Evolutionary conservation across 2,888 invertebrate genomes (phyloP).

Genomic region (Nephrotoma guestfalica): DNA sequence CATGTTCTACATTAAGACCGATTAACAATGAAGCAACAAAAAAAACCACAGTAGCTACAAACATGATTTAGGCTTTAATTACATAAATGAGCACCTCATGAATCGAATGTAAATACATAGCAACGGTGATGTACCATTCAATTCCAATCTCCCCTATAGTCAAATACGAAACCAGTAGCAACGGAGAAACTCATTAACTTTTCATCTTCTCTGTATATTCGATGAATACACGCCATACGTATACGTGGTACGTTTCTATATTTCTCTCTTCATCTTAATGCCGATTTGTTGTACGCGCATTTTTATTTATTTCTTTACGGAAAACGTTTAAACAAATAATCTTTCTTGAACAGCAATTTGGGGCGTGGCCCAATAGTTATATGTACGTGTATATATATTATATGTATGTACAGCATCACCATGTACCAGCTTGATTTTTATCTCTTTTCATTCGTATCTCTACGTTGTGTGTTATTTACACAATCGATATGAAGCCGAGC

Average conservation of each 20-base stretch:
- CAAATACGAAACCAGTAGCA: not conserved
- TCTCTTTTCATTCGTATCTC: not conserved
- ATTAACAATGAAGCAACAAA: not conserved
- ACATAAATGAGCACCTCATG: not conserved
- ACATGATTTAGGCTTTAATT: not conserved
- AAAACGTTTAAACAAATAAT: not conserved
- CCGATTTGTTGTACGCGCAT: not conserved
- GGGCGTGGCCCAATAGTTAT: not conserved
- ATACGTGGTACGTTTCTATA: not conserved
- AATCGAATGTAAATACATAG: not conserved
- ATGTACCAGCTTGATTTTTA: not conserved
- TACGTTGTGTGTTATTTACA: not conserved
- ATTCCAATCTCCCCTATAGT: not conserved
- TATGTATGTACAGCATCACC: not conserved
- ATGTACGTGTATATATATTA: not conserved
- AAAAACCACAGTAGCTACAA: not conserved
- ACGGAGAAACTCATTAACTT: not conserved
- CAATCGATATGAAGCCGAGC: not conserved
- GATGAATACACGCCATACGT: not conserved
- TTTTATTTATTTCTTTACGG: not conserved
- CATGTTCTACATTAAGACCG: not conserved
- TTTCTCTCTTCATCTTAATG: not conserved
- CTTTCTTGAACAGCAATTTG: not conserved
- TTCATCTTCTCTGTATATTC: not conserved
- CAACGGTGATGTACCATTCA: not conserved